Evolutionary conservation across 2,797 vertebrate genomes (phyloP).

Genomic region (Coreius guichenoti): DNA sequence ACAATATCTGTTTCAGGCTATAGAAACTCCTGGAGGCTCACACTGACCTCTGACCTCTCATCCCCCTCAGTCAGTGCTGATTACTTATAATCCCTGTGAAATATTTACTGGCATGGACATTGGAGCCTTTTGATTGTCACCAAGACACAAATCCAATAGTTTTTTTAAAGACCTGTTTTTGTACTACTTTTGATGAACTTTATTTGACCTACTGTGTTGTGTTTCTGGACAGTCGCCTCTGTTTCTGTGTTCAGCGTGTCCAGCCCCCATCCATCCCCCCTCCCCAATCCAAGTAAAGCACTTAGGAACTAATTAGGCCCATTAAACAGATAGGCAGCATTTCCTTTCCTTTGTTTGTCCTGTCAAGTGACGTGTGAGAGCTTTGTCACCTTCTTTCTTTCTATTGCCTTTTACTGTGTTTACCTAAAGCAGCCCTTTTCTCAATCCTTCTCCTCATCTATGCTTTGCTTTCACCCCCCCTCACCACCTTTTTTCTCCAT

Average conservation of each 20-base stretch:
- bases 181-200: not conserved
- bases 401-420: constrained; percentile 25
- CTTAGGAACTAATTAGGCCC: constrained; percentile 58
- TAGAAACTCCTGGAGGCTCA: constrained; percentile 57
- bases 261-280: not conserved
- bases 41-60: constrained; percentile 57
- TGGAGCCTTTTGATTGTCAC: constrained; percentile 39
- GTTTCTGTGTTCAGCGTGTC: constrained; percentile 14
- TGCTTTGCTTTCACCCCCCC: constrained; percentile 28
- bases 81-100: constrained; percentile 49
- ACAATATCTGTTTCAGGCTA: constrained; percentile 59
- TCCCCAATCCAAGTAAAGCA: not conserved
- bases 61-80: constrained; percentile 46
- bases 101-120: constrained; percentile 41
- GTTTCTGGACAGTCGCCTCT: not conserved
- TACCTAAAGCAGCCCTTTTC: constrained; percentile 20
- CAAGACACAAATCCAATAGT: not conserved
- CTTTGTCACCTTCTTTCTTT: constrained; percentile 34
- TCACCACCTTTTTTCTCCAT: not conserved
- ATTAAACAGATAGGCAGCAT: constrained; percentile 58
- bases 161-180: not conserved
- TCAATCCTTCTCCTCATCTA: constrained; percentile 1
- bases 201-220: not conserved
- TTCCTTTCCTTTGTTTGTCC: constrained; percentile 60
- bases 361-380: constrained; percentile 39